phyloP scores from a whole-genome alignment of 2,113 vertebrate species.

The Athene noctua region DNA sequence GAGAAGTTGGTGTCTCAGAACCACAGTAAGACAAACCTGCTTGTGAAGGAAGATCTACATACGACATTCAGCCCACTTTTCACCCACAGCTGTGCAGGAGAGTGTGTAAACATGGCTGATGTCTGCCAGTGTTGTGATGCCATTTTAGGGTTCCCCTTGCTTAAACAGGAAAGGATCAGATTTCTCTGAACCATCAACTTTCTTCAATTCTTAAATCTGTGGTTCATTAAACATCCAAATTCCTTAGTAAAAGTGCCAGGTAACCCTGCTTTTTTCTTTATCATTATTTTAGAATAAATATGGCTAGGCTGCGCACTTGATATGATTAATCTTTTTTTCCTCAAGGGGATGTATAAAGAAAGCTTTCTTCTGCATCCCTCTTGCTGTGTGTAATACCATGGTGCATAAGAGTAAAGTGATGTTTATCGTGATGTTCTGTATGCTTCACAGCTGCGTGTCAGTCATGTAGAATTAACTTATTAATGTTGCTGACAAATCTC shows the following conservation, averaged over 20 bases:
- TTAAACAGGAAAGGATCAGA: background rate
- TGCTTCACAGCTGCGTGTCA: background rate
- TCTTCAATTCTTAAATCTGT: background rate
- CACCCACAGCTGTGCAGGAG: background rate
- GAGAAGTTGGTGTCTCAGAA: background rate
- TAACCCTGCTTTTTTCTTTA: background rate
- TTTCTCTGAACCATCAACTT: background rate
- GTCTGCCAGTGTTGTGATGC: background rate
- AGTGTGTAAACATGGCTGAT: background rate
- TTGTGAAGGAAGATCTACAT: background rate
- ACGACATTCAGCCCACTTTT: background rate
- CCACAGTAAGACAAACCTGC: background rate
- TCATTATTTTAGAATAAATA: background rate
- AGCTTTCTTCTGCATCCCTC: background rate
- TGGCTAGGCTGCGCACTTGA: background rate
- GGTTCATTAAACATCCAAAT: background rate
- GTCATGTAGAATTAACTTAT: background rate
- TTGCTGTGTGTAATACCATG: background rate
- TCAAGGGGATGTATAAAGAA: background rate
- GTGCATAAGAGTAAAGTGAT: background rate
- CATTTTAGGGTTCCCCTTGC: background rate
- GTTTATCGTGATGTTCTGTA: background rate
- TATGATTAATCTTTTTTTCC: background rate
- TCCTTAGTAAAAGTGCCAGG: background rate
- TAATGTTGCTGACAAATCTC: background rate